Conservation (phyloP, 2,113 vertebrate species). For the Archocentrus centrarchus region DNA sequence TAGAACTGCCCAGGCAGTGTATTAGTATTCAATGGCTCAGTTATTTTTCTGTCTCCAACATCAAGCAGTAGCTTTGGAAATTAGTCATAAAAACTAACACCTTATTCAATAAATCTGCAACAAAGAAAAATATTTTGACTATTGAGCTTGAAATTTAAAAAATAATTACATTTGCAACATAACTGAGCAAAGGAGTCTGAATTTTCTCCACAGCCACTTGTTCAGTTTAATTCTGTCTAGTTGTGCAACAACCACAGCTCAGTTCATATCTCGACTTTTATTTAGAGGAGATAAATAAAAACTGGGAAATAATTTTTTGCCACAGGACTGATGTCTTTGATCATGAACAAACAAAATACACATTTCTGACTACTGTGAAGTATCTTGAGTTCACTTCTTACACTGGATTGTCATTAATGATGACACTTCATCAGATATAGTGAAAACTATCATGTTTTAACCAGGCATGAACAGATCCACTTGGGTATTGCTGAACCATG, state of each 20-base stretch:
- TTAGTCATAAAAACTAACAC: too few relatives aligned
- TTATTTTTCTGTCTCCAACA: not conserved
- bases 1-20: not conserved
- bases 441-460: not conserved
- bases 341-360: too few relatives aligned
- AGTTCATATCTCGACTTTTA: not conserved
- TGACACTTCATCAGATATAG: not conserved
- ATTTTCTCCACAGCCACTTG: not conserved
- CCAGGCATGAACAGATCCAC: too few relatives aligned
- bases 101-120: not conserved
- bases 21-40: not conserved
- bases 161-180: not conserved
- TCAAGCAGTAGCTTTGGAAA: not conserved
- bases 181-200: not conserved
- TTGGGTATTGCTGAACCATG: too few relatives aligned
- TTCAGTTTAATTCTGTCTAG: not conserved
- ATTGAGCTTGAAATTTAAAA: not conserved
- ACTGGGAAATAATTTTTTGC: not conserved
- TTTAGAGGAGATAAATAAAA: not conserved
- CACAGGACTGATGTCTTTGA: not conserved
- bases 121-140: not conserved
- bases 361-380: not conserved
- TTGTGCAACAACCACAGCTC: not conserved
- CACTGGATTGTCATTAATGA: not conserved
- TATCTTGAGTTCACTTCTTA: not conserved